Evolutionary conservation across 2,797 vertebrate genomes (phyloP).

Genomic region (Phalloptychus januarius): DNA sequence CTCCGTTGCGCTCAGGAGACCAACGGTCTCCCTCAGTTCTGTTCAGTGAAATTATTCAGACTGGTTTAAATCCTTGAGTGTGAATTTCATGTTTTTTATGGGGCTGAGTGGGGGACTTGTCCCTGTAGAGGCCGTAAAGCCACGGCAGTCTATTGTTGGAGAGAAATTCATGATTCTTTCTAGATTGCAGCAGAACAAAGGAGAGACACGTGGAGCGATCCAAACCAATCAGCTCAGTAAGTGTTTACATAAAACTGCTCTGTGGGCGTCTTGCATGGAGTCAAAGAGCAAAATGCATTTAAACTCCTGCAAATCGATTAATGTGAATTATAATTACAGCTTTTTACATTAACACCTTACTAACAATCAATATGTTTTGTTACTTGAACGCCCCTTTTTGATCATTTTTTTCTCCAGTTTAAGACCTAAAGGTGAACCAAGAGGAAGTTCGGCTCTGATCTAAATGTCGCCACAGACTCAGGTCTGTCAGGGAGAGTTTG

Average conservation of each 20-base stretch:
- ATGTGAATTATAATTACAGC: neutral
- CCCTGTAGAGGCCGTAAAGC: neutral
- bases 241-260: neutral
- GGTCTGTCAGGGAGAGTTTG: slow-evolving; percentile 42
- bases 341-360: neutral
- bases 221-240: slow-evolving; percentile 24
- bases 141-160: slow-evolving; percentile 26
- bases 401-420: slow-evolving; percentile 4
- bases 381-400: neutral
- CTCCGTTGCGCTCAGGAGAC: slow-evolving; percentile 3
- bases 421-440: slow-evolving; percentile 28
- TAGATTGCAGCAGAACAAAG: slow-evolving; percentile 50
- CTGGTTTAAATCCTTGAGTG: slow-evolving; percentile 1
- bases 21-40: neutral
- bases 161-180: slow-evolving; percentile 41
- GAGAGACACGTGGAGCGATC: slow-evolving; percentile 26
- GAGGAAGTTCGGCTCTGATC: slow-evolving; percentile 15
- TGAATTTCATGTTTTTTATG: neutral
- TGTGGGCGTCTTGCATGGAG: slow-evolving; percentile 1
- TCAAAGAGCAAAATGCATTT: neutral
- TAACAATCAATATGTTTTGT: neutral
- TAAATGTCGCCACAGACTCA: slow-evolving; percentile 33
- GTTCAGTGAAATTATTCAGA: neutral
- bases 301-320: neutral
- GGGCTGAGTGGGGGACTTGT: too few relatives aligned